Conservation (phyloP, 2,797 vertebrate genomes). For the Pangasius sanitwongsei region DNA sequence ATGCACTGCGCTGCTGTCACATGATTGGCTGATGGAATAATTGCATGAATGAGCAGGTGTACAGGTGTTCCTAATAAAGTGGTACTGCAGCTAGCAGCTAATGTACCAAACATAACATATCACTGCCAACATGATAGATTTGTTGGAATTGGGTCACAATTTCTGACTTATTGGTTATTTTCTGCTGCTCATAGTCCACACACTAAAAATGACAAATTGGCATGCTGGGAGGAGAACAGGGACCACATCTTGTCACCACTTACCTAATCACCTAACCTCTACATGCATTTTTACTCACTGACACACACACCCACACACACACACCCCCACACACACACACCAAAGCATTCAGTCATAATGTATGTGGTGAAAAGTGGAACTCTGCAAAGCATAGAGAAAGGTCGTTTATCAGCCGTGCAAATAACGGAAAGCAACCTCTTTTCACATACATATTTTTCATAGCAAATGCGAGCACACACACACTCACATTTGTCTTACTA, state of each 20-base stretch:
- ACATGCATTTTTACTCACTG: background rate
- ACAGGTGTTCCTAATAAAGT: background rate
- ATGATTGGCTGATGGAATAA: slow-evolving; percentile 1
- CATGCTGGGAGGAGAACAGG: slow-evolving; percentile 14
- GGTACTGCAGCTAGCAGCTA: background rate
- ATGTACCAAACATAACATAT: background rate
- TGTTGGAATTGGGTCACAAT: background rate
- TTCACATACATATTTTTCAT: background rate
- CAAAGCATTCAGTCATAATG: background rate
- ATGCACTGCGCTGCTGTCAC: background rate
- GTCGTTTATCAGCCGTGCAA: background rate
- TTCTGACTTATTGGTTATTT: slow-evolving; percentile 13
- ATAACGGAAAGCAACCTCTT: background rate
- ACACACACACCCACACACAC: background rate
- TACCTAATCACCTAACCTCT: slow-evolving; percentile 21
- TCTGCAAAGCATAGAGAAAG: background rate
- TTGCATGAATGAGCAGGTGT: slow-evolving; percentile 3
- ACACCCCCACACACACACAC: background rate
- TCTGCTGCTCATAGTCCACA: slow-evolving; percentile 1
- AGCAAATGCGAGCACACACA: background rate
- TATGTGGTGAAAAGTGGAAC: slow-evolving; percentile 2
- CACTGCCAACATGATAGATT: slow-evolving; percentile 12
- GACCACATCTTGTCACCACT: slow-evolving; percentile 9
- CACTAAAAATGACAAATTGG: slow-evolving; percentile 24
- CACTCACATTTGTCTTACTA: background rate